phyloP scores from a whole-genome alignment of 2,888 invertebrate species.

The Barypeithes pellucidus region DNA sequence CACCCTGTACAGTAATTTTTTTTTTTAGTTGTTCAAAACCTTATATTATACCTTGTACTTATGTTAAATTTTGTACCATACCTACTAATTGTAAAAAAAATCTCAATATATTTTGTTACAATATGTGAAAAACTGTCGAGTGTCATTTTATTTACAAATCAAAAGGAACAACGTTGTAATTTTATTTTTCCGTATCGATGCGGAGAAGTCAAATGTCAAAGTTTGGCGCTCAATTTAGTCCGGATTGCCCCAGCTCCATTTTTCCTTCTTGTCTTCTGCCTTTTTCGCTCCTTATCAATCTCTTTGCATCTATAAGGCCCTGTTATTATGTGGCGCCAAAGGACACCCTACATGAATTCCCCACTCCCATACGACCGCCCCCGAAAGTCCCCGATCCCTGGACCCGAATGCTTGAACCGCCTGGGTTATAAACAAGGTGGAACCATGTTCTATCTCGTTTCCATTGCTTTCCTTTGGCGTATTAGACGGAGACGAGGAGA shows the following conservation, averaged over 20 bases:
- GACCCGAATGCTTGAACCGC: neutral
- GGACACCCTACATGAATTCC: constrained; percentile 44
- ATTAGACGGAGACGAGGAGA: neutral
- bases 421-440: neutral
- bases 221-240: too few species aligned
- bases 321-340: constrained; percentile 55
- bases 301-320: constrained; percentile 34
- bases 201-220: too few species aligned
- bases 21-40: constrained; percentile 5
- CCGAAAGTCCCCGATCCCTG: constrained; percentile 44
- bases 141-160: too few species aligned
- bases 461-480: too few species aligned
- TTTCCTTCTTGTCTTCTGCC: neutral
- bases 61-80: neutral
- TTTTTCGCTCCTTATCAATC: neutral
- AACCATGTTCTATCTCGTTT: constrained; percentile 2
- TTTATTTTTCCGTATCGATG: too few species aligned
- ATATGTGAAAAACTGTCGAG: neutral
- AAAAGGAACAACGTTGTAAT: too few species aligned
- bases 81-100: neutral
- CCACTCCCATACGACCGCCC: constrained; percentile 48
- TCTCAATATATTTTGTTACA: constrained; percentile 7
- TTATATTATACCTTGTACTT: too few species aligned
- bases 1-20: too few species aligned
- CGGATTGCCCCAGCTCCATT: too few species aligned